phyloP scores from a whole-genome alignment of 2,797 vertebrate genomes.

The Lindbergichthys nudifrons region DNA sequence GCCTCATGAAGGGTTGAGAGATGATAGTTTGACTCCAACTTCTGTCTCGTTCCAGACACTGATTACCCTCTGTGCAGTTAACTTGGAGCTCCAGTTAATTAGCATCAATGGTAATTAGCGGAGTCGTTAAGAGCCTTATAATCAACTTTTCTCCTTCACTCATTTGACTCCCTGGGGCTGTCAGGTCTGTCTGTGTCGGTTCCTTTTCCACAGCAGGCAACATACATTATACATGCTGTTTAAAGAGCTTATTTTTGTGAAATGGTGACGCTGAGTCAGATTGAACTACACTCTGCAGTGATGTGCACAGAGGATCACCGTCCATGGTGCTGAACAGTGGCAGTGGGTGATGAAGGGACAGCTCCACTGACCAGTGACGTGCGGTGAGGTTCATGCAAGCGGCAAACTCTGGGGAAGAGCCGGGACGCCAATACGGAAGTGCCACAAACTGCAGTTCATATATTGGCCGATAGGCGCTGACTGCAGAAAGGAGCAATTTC shows the following conservation, averaged over 20 bases:
- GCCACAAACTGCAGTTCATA: too few species aligned
- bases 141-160: slow-evolving; percentile 83
- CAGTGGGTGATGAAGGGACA: slow-evolving; percentile 29
- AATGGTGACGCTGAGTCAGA: slow-evolving; percentile 64
- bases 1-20: slow-evolving; percentile 72
- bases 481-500: too few species aligned
- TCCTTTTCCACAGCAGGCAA: slow-evolving; percentile 74
- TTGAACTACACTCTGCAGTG: slow-evolving; percentile 57
- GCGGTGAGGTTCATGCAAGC: too few species aligned
- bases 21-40: slow-evolving; percentile 80
- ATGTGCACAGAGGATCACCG: slow-evolving; percentile 25
- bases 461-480: too few species aligned
- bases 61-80: slow-evolving; percentile 82
- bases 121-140: slow-evolving; percentile 84
- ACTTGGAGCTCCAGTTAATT: slow-evolving; percentile 82
- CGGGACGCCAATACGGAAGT: too few species aligned
- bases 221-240: slow-evolving; percentile 80
- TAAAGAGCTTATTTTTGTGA: slow-evolving; percentile 67
- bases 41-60: slow-evolving; percentile 78
- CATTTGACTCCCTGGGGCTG: slow-evolving; percentile 81
- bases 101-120: slow-evolving; percentile 83
- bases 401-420: too few species aligned
- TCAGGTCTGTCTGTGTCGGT: slow-evolving; percentile 75
- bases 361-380: slow-evolving; percentile 17
- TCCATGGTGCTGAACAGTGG: slow-evolving; percentile 46